Conservation (phyloP, 1,140 invertebrate species). For the Drosophila guanche region DNA sequence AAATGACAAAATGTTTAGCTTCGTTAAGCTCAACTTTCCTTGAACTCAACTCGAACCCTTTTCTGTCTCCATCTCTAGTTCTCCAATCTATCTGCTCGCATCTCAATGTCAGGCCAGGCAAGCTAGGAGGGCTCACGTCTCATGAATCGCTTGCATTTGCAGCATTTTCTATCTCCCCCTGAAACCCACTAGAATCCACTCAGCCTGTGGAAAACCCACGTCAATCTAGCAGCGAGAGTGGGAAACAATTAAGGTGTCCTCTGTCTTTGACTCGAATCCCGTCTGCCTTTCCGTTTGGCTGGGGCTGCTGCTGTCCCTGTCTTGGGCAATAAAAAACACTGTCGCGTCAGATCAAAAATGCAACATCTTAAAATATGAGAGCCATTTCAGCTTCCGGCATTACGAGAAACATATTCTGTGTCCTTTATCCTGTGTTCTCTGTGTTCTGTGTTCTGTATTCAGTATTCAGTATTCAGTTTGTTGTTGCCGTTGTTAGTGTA, state of each 20-base stretch:
- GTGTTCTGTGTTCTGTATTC: slow-evolving; percentile 17
- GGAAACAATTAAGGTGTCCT: slow-evolving; percentile 50
- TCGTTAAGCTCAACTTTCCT: slow-evolving; percentile 34
- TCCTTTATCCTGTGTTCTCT: slow-evolving; percentile 12
- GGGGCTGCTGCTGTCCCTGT: too few species aligned
- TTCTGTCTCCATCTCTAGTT: slow-evolving; percentile 7
- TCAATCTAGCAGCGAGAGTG: background rate
- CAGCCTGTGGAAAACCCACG: slow-evolving; percentile 12
- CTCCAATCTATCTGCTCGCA: slow-evolving; percentile 11
- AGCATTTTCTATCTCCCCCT: background rate
- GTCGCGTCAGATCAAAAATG: slow-evolving; percentile 64
- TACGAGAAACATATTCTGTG: too few species aligned
- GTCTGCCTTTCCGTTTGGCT: background rate
- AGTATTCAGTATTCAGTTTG: slow-evolving; percentile 27
- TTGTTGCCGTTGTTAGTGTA: slow-evolving; percentile 15
- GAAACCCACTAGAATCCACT: background rate
- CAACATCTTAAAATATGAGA: slow-evolving; percentile 64
- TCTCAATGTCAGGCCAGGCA: slow-evolving; percentile 18
- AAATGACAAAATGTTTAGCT: slow-evolving; percentile 37
- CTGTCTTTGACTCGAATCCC: slow-evolving; percentile 2
- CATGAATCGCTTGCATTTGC: slow-evolving; percentile 4
- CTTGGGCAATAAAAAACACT: slow-evolving; percentile 49
- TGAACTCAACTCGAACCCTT: slow-evolving; percentile 5
- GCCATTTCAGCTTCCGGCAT: slow-evolving; percentile 43
- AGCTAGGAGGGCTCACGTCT: slow-evolving; percentile 10